Evolutionary conservation across 2,888 invertebrate species (phyloP).

Genomic region (Octonoba sinensis): DNA sequence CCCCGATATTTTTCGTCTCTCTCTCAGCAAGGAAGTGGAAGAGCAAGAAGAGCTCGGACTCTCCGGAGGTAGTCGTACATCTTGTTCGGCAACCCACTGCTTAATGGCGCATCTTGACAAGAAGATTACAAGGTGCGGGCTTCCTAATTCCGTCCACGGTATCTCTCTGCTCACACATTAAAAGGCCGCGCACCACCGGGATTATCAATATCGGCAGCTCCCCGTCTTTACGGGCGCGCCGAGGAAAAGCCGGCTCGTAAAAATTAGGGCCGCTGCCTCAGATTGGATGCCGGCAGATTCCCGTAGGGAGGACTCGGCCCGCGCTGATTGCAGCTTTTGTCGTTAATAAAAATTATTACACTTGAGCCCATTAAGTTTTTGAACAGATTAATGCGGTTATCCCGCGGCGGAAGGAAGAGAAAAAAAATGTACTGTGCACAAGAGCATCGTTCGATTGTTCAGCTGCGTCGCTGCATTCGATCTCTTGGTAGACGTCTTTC

Average conservation of each 20-base stretch:
- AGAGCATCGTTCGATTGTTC: too few species aligned
- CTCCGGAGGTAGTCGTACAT: too few species aligned
- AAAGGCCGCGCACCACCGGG: constrained; percentile 55
- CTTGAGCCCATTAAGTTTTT: constrained; percentile 60
- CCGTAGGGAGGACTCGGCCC: constrained; percentile 28
- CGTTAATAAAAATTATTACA: constrained; percentile 63
- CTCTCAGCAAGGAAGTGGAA: too few species aligned
- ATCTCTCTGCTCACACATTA: constrained; percentile 56
- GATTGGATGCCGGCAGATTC: constrained; percentile 52
- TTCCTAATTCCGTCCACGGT: constrained; percentile 44
- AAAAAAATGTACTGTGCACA: constrained; percentile 11
- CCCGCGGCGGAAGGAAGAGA: constrained; percentile 18
- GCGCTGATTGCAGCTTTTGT: constrained; percentile 51
- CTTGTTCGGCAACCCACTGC: constrained; percentile 26
- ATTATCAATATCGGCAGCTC: constrained; percentile 58
- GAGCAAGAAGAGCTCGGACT: too few species aligned
- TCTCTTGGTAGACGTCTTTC: too few species aligned
- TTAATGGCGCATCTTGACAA: constrained; percentile 61
- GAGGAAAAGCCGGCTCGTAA: constrained; percentile 43
- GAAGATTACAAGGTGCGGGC: constrained; percentile 60
- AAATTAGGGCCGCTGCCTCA: constrained; percentile 60
- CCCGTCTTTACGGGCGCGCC: constrained; percentile 24
- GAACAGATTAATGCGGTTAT: constrained; percentile 60
- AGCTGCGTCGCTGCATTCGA: too few species aligned
- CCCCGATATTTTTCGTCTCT: too few species aligned